Percentiles rank a stretch among this genome's conserved stretches.
phyloP scores from a whole-genome alignment of 2,888 invertebrate species.

The Metellina segmentata region DNA sequence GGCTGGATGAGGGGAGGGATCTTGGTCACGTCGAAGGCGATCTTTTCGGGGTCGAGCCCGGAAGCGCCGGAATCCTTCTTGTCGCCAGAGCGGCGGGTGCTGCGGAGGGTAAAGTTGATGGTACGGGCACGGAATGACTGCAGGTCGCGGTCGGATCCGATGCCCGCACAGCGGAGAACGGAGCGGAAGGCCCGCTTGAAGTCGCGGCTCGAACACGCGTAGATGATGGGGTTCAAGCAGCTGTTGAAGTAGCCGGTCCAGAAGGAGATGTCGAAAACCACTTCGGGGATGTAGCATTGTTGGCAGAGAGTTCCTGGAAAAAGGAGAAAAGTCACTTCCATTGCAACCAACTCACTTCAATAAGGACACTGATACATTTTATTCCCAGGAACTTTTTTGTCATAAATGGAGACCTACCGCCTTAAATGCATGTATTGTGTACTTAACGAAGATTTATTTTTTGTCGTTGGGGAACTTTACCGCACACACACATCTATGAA shows the following conservation, averaged over 20 bases:
- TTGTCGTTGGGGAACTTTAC: no score
- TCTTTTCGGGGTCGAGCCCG: conserved; percentile 48
- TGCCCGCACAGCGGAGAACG: conserved; percentile 81
- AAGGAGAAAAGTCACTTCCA: background rate
- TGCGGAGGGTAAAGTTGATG: conserved; percentile 73
- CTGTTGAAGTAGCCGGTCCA: conserved; percentile 88
- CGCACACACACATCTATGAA: no score
- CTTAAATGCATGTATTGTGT: no score
- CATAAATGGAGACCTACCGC: no score
- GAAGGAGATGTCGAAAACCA: conserved; percentile 85
- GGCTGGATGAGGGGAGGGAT: conserved; percentile 63
- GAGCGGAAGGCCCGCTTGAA: conserved; percentile 83
- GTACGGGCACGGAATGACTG: conserved; percentile 73
- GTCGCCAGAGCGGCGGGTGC: conserved; percentile 58
- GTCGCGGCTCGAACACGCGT: conserved; percentile 84
- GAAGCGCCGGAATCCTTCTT: conserved; percentile 42
- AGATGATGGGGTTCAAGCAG: conserved; percentile 86
- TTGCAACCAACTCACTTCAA: no score
- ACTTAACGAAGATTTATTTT: no score
- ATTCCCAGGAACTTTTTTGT: background rate
- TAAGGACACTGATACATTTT: background rate
- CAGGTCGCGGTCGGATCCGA: conserved; percentile 66
- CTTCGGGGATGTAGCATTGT: conserved; percentile 83
- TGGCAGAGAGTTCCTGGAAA: conserved; percentile 82
- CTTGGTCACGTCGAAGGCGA: conserved; percentile 71